Conservation (phyloP, 2,888 invertebrate genomes). For the Andrena bicolor region DNA sequence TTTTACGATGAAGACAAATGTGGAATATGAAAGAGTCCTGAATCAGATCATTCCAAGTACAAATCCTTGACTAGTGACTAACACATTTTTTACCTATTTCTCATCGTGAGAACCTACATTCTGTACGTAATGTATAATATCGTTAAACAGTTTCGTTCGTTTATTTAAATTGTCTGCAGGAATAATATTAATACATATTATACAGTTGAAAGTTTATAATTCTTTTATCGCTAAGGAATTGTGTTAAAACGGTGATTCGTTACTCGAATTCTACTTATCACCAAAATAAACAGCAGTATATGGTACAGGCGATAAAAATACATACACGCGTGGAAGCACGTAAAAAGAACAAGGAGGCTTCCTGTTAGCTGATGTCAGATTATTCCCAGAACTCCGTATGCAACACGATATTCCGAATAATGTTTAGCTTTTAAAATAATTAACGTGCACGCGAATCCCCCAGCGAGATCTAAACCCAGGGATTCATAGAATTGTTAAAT, state of each 20-base stretch:
- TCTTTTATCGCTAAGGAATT: not conserved
- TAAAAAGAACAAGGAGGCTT: constrained; percentile 46
- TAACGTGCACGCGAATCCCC: not conserved
- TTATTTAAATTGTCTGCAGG: not conserved
- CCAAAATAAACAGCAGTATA: not conserved
- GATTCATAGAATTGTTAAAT: not conserved
- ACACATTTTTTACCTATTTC: not conserved
- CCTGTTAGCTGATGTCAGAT: constrained; percentile 51
- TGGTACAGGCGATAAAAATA: not conserved
- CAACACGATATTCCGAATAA: constrained; percentile 17
- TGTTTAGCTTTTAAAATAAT: not conserved
- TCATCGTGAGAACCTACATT: not conserved
- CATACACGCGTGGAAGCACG: not conserved
- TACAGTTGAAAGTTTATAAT: not conserved
- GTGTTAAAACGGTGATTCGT: not conserved
- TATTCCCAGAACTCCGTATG: constrained; percentile 27
- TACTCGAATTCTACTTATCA: not conserved
- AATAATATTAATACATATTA: not conserved
- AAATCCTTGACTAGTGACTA: constrained; percentile 3
- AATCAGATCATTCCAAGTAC: not conserved
- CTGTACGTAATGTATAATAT: not conserved
- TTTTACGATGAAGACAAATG: not conserved
- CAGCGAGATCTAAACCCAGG: not conserved
- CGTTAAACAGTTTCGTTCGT: not conserved
- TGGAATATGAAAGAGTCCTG: not conserved